Evolutionary conservation across 1,140 invertebrate genomes (phyloP), one percentile per base, ranked within the genome.

Genomic region (Drosophila ficusphila): DNA sequence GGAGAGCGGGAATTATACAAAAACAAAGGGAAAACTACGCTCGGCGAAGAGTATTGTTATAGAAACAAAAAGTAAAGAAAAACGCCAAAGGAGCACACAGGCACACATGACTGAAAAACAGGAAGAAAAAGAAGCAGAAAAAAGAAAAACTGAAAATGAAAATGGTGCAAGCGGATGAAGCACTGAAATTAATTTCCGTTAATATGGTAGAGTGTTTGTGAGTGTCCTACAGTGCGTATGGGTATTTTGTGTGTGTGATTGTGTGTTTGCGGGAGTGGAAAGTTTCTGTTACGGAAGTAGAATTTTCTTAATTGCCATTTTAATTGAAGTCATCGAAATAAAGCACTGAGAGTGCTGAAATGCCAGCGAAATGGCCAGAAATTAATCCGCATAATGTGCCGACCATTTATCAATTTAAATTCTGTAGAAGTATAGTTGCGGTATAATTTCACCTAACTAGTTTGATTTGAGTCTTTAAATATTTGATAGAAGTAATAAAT

Each of bases 111-210:
- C 60, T 21, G 19, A 12, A 41, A 12, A 21, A 21, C 5, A 6
- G 19, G 1, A 12, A 25, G 41, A 61, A 23, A 53, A 41, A 51
- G 56, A 36, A 16, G 8, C 4, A 7, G 4, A 27, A 46, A 31
- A 23, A 23, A 23, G 16, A n/a, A 2, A 31, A 33, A 51, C 23
- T 39, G 33, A 46, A 31, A 31, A 38, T 11, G 31, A 71, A 44
- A 48, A 49, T 29, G 23, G 53, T 48, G 41, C 19, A 44, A 56
- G 25, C 46, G 53, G 47, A 76, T 72, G 58, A 16, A 78, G 54
- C 76, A 78, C 58, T 60, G 74, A 78, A 78, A 78, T 78, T 78
- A 78, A 78, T 78, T 78, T 78, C 76, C 74, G 74, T 78, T 78
- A 78, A 78, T 78, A 78, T 68, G 60, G 39, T n/a, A 46, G 41